Base-by-base conservation (phyloP, 2,113 vertebrate species). In the Asarcornis scutulata region DNA sequence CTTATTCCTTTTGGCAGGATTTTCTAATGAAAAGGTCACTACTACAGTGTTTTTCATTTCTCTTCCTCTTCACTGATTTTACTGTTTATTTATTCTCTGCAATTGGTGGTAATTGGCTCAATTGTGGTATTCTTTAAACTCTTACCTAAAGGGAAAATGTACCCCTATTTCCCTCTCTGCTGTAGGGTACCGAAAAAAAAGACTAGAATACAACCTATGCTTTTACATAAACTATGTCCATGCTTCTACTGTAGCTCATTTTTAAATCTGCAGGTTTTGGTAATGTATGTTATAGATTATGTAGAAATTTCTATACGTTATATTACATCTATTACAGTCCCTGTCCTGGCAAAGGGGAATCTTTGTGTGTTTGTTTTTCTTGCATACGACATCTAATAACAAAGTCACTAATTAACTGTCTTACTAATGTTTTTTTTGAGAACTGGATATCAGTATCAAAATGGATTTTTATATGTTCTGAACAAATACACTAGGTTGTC, bases 261-360 rank as follows among this genome's bases (percentile, higher is more conserved):
- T 93, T 67, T 13, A 91, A 53, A 40, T 71, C 82, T 84, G 88
- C 34, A 29, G 27, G 26, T 86, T 96, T 92, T 93, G 22, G 15
- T 92, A 94, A 72, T 3, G 0, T 48, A 82, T 78, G 48, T 50
- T 95, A 94, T 63, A 95, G 36, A 64, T 91, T 88, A 86, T 38
- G 12, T 34, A 85, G 63, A 97, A 93, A 18, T 87, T 79, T 32
- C 67, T 91, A 52, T 53, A 74, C 48, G 64, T 69, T 44, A n/a
- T 87, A 77, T 50, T 96, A 68, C 63, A 92, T 88, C 63, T 95
- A 58, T 62, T 96, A 79, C 52, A 83, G 6, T 95, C 97, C 82
- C 62, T 91, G 15, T 53, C 40, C 68, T 83, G 32, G 40, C 25
- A 96, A 78, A 88, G 15, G 15, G 58, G 14, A 80, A 31, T 53